Percentiles rank a stretch among this genome's conserved stretches.
Evolutionary conservation across 2,113 vertebrate genomes (phyloP).

Genomic region (Otis tarda): DNA sequence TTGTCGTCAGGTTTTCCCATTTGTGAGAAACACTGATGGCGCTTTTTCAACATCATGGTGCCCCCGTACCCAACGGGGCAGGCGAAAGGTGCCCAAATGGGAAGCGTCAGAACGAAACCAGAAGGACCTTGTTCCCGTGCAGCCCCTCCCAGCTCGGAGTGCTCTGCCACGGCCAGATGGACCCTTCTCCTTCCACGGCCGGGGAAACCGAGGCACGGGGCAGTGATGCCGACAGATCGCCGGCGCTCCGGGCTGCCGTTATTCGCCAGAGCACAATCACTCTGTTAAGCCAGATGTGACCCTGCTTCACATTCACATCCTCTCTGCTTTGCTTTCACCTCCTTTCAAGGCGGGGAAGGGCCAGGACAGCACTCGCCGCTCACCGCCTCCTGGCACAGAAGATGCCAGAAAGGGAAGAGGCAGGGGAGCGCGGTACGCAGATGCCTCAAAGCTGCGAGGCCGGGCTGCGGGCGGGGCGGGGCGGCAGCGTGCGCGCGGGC

Average conservation of each 20-base stretch:
- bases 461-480: not conserved
- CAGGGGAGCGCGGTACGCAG: fast-evolving
- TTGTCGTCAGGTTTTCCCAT: not conserved
- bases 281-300: not conserved
- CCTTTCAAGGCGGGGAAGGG: not conserved
- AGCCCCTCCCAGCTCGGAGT: not conserved
- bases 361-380: not conserved
- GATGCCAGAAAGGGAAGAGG: not conserved
- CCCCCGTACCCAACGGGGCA: fast-evolving
- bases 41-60: fast-evolving
- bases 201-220: not conserved
- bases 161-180: fast-evolving
- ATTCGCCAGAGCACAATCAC: not conserved
- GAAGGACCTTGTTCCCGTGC: not conserved
- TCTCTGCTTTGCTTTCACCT: not conserved
- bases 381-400: not conserved
- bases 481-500: fast-evolving
- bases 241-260: not conserved
- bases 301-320: not conserved
- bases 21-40: not conserved
- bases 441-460: not conserved
- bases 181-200: not conserved
- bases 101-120: not conserved
- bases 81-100: not conserved
- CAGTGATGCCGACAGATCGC: not conserved